These are phyloP conservation scores for Ictidomys tridecemlineatus DNA, from an alignment of 2,113 vertebrate species.

Conservation along the genomic window DNA sequence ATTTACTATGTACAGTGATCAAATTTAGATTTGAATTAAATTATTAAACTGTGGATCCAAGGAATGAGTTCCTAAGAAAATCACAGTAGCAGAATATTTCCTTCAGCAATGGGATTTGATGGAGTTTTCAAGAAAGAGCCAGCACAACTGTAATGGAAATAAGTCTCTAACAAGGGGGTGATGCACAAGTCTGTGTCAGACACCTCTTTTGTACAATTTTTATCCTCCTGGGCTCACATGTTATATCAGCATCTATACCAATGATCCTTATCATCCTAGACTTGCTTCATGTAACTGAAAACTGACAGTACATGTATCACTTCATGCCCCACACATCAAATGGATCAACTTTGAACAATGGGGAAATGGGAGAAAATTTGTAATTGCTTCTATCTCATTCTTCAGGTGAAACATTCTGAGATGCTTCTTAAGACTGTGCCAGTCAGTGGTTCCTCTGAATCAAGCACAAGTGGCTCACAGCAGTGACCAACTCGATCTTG, in stretches of 20 bases:
- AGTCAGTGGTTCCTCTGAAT: background rate
- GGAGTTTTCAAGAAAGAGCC: background rate
- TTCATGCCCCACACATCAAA: background rate
- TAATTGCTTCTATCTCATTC: background rate
- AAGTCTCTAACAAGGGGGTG: background rate
- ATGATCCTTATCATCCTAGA: background rate
- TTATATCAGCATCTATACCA: background rate
- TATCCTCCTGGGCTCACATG: background rate
- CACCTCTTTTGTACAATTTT: background rate
- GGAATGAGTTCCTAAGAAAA: background rate
- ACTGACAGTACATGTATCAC: background rate
- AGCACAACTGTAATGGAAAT: background rate
- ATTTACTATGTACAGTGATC: conserved; percentile 66
- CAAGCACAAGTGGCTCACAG: background rate
- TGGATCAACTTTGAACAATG: background rate
- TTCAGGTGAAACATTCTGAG: background rate
- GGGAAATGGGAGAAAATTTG: background rate
- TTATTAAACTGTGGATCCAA: background rate
- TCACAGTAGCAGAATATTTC: background rate
- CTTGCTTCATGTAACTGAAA: background rate
- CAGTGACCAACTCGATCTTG: background rate
- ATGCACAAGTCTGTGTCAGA: background rate
- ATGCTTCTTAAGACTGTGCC: background rate
- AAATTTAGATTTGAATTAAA: conserved; percentile 49
- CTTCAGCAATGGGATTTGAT: background rate